These are phyloP conservation scores for Brachyhypopomus gauderio DNA, from an alignment of 2,113 vertebrate species.

Conservation along the genomic window DNA sequence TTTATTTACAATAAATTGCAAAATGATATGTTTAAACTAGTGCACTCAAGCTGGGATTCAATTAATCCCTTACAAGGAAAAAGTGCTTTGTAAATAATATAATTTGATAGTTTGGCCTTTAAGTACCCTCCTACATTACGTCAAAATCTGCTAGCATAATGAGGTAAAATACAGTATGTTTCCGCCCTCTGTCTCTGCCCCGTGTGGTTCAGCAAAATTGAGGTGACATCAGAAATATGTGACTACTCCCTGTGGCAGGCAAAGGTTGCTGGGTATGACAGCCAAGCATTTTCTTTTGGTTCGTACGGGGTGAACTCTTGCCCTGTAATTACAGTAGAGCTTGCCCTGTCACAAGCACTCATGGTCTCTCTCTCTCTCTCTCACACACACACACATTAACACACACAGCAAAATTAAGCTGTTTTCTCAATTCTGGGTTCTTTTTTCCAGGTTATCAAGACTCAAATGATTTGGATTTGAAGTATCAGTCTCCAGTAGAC, in stretches of 20 bases:
- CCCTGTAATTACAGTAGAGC: slow-evolving; percentile 73
- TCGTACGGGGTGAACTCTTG: slow-evolving; percentile 68
- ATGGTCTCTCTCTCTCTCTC: neutral
- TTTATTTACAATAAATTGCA: neutral
- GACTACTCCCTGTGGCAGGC: neutral
- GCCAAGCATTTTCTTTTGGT: slow-evolving; percentile 58
- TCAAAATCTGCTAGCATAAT: neutral
- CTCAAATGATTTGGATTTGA: neutral
- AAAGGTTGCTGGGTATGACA: slow-evolving; percentile 28
- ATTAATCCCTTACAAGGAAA: neutral
- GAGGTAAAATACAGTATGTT: neutral
- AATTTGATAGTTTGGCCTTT: neutral
- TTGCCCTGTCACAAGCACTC: slow-evolving; percentile 53
- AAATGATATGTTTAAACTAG: no score
- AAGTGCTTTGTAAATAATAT: neutral
- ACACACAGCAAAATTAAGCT: slow-evolving; percentile 1
- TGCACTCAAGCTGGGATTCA: no score
- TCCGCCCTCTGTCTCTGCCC: neutral
- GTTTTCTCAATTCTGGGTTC: neutral
- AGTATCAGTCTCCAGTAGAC: neutral
- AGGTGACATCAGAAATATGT: slow-evolving; percentile 31
- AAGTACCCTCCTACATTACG: neutral
- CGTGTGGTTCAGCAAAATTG: slow-evolving; percentile 12
- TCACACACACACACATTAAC: neutral
- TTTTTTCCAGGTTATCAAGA: neutral